These are phyloP conservation scores for Drosophila siamana DNA, from an alignment of 2,888 invertebrate species.

Conservation along the genomic window DNA sequence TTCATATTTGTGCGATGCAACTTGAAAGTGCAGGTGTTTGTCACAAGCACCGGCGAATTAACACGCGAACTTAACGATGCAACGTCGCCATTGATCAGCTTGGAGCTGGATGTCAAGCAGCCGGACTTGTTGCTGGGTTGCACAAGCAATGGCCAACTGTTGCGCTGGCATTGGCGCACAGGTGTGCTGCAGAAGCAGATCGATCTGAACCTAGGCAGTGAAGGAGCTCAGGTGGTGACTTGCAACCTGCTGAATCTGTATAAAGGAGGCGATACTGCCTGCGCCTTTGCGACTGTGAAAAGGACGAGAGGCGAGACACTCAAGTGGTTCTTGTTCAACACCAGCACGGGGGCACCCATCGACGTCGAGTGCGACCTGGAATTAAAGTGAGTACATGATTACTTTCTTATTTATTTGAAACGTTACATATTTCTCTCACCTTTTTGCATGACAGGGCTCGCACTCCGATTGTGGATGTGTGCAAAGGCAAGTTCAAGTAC, in stretches of 20 bases:
- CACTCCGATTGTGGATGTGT: conserved; percentile 69
- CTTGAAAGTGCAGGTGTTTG: conserved; percentile 88
- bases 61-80: conserved; percentile 87
- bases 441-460: conserved; percentile 47
- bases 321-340: conserved; percentile 74
- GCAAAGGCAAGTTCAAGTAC: conserved; percentile 74
- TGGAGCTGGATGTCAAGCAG: conserved; percentile 86
- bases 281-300: conserved; percentile 77
- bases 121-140: conserved; percentile 86
- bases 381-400: conserved; percentile 63
- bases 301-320: conserved; percentile 19
- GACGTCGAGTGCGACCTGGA: conserved; percentile 49
- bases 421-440: conserved; percentile 16
- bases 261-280: conserved; percentile 64
- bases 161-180: conserved; percentile 88
- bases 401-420: neutral
- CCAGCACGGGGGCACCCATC: conserved; percentile 49
- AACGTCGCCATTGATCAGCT: conserved; percentile 86
- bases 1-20: conserved; percentile 88
- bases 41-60: conserved; percentile 88
- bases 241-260: conserved; percentile 78
- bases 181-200: conserved; percentile 84
- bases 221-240: conserved; percentile 45
- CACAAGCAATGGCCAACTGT: conserved; percentile 86
- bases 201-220: conserved; percentile 35